These are phyloP conservation scores for Malaclemys terrapin DNA, from an alignment of 2,113 vertebrate genomes.

Conservation along the genomic window DNA sequence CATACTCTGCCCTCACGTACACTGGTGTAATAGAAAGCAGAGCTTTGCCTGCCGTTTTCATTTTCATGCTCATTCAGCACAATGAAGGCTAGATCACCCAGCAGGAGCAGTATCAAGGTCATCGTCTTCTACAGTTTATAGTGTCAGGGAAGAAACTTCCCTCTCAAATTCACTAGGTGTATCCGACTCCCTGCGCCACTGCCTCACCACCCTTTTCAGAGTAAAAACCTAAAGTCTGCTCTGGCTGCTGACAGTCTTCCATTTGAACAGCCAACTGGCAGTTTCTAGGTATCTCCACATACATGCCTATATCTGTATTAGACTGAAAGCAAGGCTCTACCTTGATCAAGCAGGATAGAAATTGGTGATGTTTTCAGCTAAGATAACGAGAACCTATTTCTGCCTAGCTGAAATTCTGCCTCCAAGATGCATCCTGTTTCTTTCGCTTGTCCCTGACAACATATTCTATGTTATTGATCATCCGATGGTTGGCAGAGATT, in stretches of 20 bases:
- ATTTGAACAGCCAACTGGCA: neutral
- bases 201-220: neutral
- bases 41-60: neutral
- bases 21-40: neutral
- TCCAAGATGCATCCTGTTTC: neutral
- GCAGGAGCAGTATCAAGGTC: neutral
- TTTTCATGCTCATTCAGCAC: neutral
- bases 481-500: conserved; percentile 5
- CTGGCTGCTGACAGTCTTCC: neutral
- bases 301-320: neutral
- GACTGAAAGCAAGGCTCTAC: neutral
- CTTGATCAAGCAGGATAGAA: neutral
- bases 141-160: neutral
- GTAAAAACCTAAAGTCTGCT: neutral
- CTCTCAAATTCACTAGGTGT: neutral
- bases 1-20: neutral
- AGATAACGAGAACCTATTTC: neutral
- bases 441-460: conserved; percentile 5
- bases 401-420: neutral
- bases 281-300: neutral
- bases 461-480: neutral
- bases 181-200: neutral
- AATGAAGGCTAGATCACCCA: neutral
- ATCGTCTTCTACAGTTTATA: accelerated
- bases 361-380: too few relatives aligned